Percentiles rank a stretch among this genome's conserved stretches.
These are phyloP conservation scores for Sardinella longiceps DNA, from an alignment of 2,797 vertebrate genomes.

Conservation along the genomic window DNA sequence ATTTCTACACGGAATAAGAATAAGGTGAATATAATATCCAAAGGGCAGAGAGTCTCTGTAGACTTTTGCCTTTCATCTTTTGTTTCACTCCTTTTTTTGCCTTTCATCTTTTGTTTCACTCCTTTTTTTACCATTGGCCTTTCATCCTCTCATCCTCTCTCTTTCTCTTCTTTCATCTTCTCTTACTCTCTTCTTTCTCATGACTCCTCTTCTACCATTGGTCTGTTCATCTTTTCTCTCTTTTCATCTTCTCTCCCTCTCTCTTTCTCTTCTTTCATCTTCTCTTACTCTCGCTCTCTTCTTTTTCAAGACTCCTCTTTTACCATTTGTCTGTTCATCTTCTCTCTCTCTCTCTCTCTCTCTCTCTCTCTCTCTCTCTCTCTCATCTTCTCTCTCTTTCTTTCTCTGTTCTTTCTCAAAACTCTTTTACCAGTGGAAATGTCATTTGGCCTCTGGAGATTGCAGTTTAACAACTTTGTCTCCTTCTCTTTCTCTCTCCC, in stretches of 20 bases:
- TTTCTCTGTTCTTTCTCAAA: background rate
- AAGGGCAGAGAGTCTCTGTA: too few relatives aligned
- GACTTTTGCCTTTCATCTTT: background rate
- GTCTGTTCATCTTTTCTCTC: too few relatives aligned
- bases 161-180: too few relatives aligned
- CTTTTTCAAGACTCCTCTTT: background rate
- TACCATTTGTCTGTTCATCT: background rate
- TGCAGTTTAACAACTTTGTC: constrained; percentile 96
- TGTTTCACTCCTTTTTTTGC: too few relatives aligned
- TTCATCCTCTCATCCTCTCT: too few relatives aligned
- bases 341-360: background rate
- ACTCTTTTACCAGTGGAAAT: constrained; percentile 68
- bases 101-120: background rate
- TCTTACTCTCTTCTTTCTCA: too few relatives aligned
- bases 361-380: background rate
- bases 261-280: background rate
- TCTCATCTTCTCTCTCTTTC: constrained; percentile 13
- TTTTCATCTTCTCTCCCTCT: background rate
- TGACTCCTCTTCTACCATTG: too few relatives aligned
- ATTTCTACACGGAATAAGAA: too few relatives aligned
- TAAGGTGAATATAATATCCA: too few relatives aligned
- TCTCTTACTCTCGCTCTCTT: background rate
- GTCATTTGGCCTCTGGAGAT: constrained; percentile 82
- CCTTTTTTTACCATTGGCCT: too few relatives aligned
- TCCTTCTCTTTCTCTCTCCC: background rate